Evolutionary conservation across 2,888 invertebrate genomes (phyloP).

Genomic region (Perizoma affinitatum): DNA sequence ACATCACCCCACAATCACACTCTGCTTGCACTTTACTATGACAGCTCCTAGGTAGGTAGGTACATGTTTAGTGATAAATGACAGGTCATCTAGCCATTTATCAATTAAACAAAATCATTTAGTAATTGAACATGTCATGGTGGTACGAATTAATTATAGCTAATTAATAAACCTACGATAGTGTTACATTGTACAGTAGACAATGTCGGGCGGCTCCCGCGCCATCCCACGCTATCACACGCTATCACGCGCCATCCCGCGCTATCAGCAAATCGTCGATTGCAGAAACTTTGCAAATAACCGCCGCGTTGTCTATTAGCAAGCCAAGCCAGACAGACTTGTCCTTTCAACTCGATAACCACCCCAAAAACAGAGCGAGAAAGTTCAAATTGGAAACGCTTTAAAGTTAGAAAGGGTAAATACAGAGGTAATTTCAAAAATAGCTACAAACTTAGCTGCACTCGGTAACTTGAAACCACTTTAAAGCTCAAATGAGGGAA

Average conservation of each 20-base stretch:
- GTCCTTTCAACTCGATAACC: slow-evolving; percentile 22
- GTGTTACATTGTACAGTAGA: no score
- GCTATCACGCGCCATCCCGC: neutral
- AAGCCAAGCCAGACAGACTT: slow-evolving; percentile 16
- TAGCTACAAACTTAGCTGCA: slow-evolving; percentile 36
- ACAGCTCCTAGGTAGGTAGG: no score
- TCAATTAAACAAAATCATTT: no score
- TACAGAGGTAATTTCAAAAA: slow-evolving; percentile 50
- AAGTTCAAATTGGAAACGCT: slow-evolving; percentile 40
- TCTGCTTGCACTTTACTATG: no score
- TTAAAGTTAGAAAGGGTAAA: slow-evolving; percentile 39
- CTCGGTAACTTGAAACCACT: slow-evolving; percentile 4
- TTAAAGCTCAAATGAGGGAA: neutral
- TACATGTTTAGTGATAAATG: no score
- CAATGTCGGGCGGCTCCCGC: neutral
- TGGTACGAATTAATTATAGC: no score
- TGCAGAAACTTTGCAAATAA: slow-evolving; percentile 59
- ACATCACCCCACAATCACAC: neutral
- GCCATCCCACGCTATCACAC: neutral
- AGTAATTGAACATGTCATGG: no score
- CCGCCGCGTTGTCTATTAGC: slow-evolving; percentile 59
- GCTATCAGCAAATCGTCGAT: slow-evolving; percentile 34
- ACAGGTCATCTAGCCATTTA: no score
- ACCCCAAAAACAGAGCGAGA: slow-evolving; percentile 27
- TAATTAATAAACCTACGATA: no score